These are phyloP conservation scores for Enteromius afrohamiltoni DNA, from an alignment of 2,797 vertebrate species.

Conservation along the genomic window DNA sequence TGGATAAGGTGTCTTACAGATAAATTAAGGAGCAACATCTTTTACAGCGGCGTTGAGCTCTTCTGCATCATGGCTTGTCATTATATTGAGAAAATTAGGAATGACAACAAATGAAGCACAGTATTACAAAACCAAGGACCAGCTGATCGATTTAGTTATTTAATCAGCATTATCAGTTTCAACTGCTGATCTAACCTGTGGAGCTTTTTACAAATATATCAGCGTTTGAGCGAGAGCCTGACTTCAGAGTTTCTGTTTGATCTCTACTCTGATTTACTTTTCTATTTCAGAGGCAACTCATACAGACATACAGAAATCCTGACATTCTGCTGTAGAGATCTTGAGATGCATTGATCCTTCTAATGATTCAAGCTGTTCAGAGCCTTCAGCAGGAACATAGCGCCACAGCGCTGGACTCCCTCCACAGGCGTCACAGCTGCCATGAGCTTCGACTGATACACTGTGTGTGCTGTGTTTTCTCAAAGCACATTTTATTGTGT, in stretches of 20 bases:
- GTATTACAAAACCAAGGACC: too few species aligned
- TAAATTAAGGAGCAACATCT: too few species aligned
- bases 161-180: neutral
- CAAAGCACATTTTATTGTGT: neutral
- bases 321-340: neutral
- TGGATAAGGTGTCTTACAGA: too few species aligned
- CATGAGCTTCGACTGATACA: neutral
- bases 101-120: too few species aligned
- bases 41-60: too few species aligned
- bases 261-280: neutral
- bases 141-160: too few species aligned
- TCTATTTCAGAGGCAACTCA: neutral
- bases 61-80: too few species aligned
- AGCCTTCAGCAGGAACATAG: neutral
- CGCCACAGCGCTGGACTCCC: neutral
- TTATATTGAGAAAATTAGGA: too few species aligned
- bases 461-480: neutral
- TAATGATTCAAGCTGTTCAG: slow-evolving; percentile 33
- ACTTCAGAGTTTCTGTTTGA: neutral
- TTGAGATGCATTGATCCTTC: slow-evolving; percentile 14
- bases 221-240: neutral
- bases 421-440: neutral
- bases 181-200: neutral
- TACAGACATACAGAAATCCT: slow-evolving; percentile 2
- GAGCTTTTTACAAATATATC: too few species aligned